phyloP scores from a whole-genome alignment of 2,797 vertebrate species.

The Hapalemur alaotrensis region DNA sequence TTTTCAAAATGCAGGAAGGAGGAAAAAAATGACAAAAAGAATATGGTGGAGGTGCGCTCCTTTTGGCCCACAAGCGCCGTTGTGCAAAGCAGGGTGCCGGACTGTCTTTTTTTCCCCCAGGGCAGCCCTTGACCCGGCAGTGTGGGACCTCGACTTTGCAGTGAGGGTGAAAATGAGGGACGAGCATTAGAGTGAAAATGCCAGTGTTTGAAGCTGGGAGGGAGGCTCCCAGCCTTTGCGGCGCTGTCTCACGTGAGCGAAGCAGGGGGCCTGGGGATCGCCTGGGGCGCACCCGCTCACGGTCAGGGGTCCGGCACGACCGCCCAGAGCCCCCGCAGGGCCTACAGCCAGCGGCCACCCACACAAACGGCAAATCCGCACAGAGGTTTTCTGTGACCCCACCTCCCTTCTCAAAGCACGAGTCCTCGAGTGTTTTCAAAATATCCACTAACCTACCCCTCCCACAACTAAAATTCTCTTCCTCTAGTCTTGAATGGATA shows the following conservation, averaged over 20 bases:
- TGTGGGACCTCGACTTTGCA: neutral
- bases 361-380: neutral
- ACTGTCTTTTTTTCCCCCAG: neutral
- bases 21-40: conserved; percentile 65
- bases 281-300: neutral
- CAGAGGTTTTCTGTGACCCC: neutral
- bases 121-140: neutral
- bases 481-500: neutral
- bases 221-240: neutral
- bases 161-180: conserved; percentile 48
- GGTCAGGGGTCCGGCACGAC: neutral
- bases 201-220: neutral
- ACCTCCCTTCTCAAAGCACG: neutral
- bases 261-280: neutral
- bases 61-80: conserved; percentile 47
- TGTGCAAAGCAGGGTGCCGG: conserved; percentile 31
- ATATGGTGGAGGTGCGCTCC: conserved; percentile 82
- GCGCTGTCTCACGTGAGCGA: conserved; percentile 43
- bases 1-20: conserved; percentile 67
- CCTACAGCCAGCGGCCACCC: neutral
- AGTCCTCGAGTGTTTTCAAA: neutral
- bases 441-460: neutral
- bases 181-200: neutral
- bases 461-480: neutral
- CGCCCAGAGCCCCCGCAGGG: neutral